Evolutionary conservation across 2,113 vertebrate genomes (phyloP).

Genomic region (Cryptomyrus ogoouensis): DNA sequence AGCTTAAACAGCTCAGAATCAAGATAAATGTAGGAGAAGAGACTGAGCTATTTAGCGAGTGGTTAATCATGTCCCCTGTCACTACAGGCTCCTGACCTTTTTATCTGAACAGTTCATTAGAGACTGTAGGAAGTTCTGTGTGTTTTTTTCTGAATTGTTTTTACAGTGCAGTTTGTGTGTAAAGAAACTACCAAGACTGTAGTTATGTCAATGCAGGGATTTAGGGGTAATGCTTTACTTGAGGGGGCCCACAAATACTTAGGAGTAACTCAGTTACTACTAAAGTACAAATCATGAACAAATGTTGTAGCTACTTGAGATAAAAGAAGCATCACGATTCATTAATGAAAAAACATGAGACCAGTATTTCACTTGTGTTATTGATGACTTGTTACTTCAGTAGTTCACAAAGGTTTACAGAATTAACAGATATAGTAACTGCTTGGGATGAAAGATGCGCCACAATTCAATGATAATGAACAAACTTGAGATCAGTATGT

Average conservation of each 20-base stretch:
- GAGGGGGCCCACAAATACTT: background rate
- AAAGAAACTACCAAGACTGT: background rate
- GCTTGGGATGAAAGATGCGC: background rate
- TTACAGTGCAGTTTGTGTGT: background rate
- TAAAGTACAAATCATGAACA: background rate
- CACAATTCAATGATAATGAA: background rate
- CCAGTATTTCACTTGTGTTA: background rate
- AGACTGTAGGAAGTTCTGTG: background rate
- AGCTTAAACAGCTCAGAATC: background rate
- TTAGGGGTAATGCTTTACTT: background rate
- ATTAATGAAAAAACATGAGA: background rate
- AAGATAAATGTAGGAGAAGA: background rate
- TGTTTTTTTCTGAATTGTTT: background rate
- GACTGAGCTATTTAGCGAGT: background rate
- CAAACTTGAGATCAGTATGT: background rate
- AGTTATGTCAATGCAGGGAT: background rate
- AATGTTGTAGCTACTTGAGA: background rate
- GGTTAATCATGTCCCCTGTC: background rate
- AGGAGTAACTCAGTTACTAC: background rate
- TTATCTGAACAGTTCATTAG: constrained; percentile 1
- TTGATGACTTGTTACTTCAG: background rate
- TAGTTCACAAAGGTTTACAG: background rate
- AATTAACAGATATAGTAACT: background rate
- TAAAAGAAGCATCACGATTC: background rate
- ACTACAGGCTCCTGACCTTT: background rate